A percentile compares a stretch with the other conserved stretches of the same genome.
Evolutionary conservation across 2,888 invertebrate genomes (phyloP).

Genomic region (Ametastegia equiseti): DNA sequence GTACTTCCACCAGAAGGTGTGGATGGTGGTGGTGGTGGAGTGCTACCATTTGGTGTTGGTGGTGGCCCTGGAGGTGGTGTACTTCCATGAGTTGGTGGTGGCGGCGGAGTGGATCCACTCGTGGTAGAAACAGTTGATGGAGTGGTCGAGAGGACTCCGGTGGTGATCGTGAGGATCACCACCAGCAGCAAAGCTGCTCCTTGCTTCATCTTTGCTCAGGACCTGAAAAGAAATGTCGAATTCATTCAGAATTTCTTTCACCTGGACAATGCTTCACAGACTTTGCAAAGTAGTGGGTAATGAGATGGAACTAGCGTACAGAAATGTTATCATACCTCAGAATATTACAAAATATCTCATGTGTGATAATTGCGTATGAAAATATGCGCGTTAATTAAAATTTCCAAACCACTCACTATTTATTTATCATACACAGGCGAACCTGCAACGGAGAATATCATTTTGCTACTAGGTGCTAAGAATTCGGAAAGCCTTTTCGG

Average conservation of each 20-base stretch:
- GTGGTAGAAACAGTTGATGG: neutral
- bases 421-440: neutral
- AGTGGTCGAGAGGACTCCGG: slow-evolving; percentile 38
- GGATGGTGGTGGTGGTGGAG: neutral
- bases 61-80: neutral
- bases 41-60: neutral
- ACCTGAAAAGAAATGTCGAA: slow-evolving; percentile 53
- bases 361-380: neutral
- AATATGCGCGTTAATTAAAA: neutral
- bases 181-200: slow-evolving; percentile 67
- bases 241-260: neutral
- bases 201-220: slow-evolving; percentile 63
- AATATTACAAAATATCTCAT: neutral
- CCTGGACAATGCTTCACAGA: neutral
- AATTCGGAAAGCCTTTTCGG: neutral
- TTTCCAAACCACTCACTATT: neutral
- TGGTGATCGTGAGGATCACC: slow-evolving; percentile 53
- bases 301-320: neutral
- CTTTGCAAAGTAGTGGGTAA: neutral
- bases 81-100: neutral
- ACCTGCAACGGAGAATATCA: neutral
- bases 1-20: neutral
- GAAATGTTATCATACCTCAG: neutral
- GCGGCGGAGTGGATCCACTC: slow-evolving; percentile 6
- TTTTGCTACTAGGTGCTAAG: neutral